Conservation (phyloP, 2,113 vertebrate species). For the human (Homo sapiens) region DNA sequence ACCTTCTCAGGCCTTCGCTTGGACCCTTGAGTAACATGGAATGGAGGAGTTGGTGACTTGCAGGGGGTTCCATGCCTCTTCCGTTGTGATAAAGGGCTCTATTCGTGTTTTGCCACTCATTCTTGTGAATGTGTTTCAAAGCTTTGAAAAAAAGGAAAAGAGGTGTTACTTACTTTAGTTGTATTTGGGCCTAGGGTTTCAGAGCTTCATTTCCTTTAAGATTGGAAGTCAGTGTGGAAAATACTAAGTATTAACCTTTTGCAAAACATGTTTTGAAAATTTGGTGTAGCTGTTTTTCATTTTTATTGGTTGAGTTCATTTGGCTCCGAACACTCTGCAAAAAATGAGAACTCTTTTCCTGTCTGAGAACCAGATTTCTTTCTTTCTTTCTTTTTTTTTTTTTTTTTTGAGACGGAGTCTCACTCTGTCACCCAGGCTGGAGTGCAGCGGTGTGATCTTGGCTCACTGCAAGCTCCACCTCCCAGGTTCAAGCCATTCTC, state of each 20-base stretch:
- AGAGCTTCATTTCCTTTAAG: conserved; percentile 18
- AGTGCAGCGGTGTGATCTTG: too few relatives aligned
- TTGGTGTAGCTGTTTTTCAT: conserved; percentile 21
- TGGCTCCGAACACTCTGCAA: background rate
- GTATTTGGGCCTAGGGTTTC: conserved; percentile 2
- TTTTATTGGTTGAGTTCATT: conserved; percentile 44
- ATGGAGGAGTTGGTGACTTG: background rate
- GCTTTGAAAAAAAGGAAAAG: background rate
- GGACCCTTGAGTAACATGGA: background rate
- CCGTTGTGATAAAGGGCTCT: background rate
- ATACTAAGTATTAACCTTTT: conserved; percentile 43
- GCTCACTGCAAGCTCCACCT: too few relatives aligned
- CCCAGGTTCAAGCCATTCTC: too few relatives aligned
- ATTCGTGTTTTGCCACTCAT: background rate
- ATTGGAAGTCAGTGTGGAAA: conserved; percentile 35
- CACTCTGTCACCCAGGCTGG: too few relatives aligned
- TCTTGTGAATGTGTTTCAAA: background rate
- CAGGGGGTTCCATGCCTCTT: background rate
- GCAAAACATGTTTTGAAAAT: conserved; percentile 31
- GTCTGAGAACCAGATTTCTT: background rate
- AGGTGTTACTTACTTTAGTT: background rate
- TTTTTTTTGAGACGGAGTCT: too few relatives aligned
- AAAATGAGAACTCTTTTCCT: background rate
- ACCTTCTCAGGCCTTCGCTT: background rate
- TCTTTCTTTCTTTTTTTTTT: too few relatives aligned